Evolutionary conservation across 2,113 vertebrate species (phyloP), one percentile per base, ranked within the genome.

Genomic region (Tachysurus vachellii): DNA sequence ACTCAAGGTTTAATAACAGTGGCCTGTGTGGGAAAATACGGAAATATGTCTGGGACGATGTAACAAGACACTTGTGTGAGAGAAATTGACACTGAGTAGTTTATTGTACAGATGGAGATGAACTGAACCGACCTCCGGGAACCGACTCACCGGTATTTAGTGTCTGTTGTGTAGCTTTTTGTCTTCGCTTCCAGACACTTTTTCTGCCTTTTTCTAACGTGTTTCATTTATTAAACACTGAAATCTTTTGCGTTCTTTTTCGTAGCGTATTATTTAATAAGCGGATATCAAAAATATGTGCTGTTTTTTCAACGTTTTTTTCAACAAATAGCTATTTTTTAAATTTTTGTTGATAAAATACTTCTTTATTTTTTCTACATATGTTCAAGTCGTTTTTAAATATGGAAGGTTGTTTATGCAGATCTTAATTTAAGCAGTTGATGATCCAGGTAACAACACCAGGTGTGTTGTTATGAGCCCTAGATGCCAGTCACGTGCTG

Each of bases 61-160:
- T 81, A 21, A 23, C 75, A 36, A 81, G 21, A 17, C 42, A 17
- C 23, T 54, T 57, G 31, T 80, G 70, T 3, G 36, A 77, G n/a
- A 53, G 28, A 70, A 83, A 83, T 75, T 83, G 83, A 82, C 64
- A 64, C 19, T 28, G 31, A 75, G 23, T 62, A 14, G 5, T 77
- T 42, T 83, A 54, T n/a, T n/a, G 28, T 83, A 87, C 90, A 89
- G 83, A n/a, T 84, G 88, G 89, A 82, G 87, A 81, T 19, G 87
- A 21, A 44, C 77, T 87, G 85, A 90, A 89, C 36, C 94, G 94
- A 94, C 92, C 93, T 36, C 93, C 91, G 93, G 88, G 80, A 64
- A 80, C 77, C 88, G 90, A 90, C 86, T 13, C 85, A 70, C 88
- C 47, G 88, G 86, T 88, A 90, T 91, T 88, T 86, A 71, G 88